Base-by-base conservation (phyloP, 2,888 invertebrate genomes). In the Drosophila yooni region DNA sequence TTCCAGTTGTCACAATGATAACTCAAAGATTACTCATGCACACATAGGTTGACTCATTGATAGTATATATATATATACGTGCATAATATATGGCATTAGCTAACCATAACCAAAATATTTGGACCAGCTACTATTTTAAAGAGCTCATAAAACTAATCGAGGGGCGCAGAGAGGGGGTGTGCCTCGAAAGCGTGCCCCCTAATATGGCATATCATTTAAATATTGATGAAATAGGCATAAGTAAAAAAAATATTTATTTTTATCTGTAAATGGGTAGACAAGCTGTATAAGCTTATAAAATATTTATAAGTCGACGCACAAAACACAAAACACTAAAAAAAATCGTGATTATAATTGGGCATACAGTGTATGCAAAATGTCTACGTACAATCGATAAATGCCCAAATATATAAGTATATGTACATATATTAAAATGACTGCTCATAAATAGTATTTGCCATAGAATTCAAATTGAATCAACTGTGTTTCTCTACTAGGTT, bases 311-410 rank as follows among this genome's bases (percentile, higher is more conserved):
- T 43, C 29, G 29, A 36, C 48, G 58, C 54, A 51, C 40, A 58
- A 73, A 25, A 7, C 51, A 58, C 31, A 51, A 73, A 46, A 18
- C 34, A 54, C 18, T 6, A 56, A 54, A 60, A 61, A 72, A 75
- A 69, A 73, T 76, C 63, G 57, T 73, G 71, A 75, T 78, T 69
- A 70, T 83, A 83, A 83, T 81, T 75, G 78, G 77, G 29, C 54
- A 33, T 36, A 79, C 76, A 69, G 69, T 76, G 65, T 4, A 11
- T 48, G 76, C 29, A 4, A 36, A 38, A 61, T 53, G 51, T 69
- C 3, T 33, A 25, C 57, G 15, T 25, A 21, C 34, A 15, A 8
- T 4, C 21, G 29, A 25, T 2, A 18, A 11, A n/a, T 60, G 34
- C 15, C 7, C 15, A n/a, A 34, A 27, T 11, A 29, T 34, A 29